Conservation (phyloP, 1,140 invertebrate species). For the Eupeodes corollae region DNA sequence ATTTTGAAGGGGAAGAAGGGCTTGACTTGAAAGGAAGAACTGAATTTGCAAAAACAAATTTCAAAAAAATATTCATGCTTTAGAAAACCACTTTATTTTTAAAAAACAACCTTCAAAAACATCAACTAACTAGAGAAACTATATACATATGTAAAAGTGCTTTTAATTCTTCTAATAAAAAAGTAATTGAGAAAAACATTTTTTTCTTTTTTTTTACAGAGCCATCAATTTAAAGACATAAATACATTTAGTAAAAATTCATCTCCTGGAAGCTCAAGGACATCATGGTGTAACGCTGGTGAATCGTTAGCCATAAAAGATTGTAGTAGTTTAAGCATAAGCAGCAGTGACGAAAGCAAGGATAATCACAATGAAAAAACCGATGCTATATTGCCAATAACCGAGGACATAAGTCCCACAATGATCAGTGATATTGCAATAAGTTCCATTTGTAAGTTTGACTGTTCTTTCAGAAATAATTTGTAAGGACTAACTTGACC, state of each 20-base stretch:
- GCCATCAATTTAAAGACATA: slow-evolving; percentile 8
- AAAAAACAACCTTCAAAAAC: too few species aligned
- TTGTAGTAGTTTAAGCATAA: slow-evolving; percentile 44
- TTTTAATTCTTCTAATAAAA: not conserved
- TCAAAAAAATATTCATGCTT: too few species aligned
- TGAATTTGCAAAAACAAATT: too few species aligned
- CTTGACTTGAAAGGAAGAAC: too few species aligned
- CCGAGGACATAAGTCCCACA: slow-evolving; percentile 2
- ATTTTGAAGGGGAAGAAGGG: too few species aligned
- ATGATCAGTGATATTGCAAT: slow-evolving; percentile 4
- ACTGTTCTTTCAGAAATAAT: too few species aligned
- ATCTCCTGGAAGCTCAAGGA: slow-evolving; percentile 40
- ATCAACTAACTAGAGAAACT: too few species aligned
- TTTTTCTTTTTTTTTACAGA: not conserved
- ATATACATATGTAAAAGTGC: too few species aligned
- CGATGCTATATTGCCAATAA: not conserved
- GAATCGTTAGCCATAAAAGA: slow-evolving; percentile 51
- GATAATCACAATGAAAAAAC: slow-evolving; percentile 9
- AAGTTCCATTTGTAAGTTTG: slow-evolving; percentile 31
- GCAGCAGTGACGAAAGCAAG: slow-evolving; percentile 44
- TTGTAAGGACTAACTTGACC: too few species aligned
- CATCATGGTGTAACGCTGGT: slow-evolving; percentile 45
- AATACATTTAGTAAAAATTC: slow-evolving; percentile 34
- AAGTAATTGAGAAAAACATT: not conserved
- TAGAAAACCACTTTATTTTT: too few species aligned